Conservation (phyloP, 2,888 invertebrate species). For the Bellardia bayeri region DNA sequence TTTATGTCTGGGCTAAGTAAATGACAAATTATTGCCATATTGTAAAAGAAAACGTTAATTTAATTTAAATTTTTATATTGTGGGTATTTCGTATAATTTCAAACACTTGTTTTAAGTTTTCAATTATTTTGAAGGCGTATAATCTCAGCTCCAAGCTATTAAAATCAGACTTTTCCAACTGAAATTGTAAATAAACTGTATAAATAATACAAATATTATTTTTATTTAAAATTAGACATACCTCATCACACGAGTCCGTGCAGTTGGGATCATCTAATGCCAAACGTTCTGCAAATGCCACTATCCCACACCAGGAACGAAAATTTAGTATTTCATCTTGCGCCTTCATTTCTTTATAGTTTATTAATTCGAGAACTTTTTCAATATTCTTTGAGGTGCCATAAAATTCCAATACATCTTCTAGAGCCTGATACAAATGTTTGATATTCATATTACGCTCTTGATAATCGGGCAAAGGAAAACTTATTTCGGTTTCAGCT, state of each 20-base stretch:
- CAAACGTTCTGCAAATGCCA: constrained; percentile 90
- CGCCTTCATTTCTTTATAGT: constrained; percentile 75
- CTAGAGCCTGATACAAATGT: constrained; percentile 82
- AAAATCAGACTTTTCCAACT: constrained; percentile 90
- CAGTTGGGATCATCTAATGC: constrained; percentile 81
- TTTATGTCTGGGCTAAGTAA: background rate
- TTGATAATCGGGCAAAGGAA: constrained; percentile 76
- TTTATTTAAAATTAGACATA: constrained; percentile 77
- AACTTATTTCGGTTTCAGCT: constrained; percentile 74
- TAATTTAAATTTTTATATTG: constrained; percentile 68
- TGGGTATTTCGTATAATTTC: constrained; percentile 80
- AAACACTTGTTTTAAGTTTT: constrained; percentile 78
- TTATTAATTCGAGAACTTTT: constrained; percentile 78
- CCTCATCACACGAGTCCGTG: constrained; percentile 90
- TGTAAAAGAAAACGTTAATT: background rate
- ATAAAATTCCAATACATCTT: constrained; percentile 84
- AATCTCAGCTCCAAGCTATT: constrained; percentile 87
- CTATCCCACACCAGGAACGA: constrained; percentile 91
- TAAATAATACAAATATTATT: background rate
- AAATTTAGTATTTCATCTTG: constrained; percentile 85
- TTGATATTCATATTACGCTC: constrained; percentile 80
- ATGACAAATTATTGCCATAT: background rate
- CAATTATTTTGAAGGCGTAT: constrained; percentile 84
- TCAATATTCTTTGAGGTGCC: constrained; percentile 81
- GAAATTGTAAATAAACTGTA: constrained; percentile 9